These are phyloP conservation scores for Manduca sexta DNA, from an alignment of 1,140 invertebrate species.

Conservation along the genomic window DNA sequence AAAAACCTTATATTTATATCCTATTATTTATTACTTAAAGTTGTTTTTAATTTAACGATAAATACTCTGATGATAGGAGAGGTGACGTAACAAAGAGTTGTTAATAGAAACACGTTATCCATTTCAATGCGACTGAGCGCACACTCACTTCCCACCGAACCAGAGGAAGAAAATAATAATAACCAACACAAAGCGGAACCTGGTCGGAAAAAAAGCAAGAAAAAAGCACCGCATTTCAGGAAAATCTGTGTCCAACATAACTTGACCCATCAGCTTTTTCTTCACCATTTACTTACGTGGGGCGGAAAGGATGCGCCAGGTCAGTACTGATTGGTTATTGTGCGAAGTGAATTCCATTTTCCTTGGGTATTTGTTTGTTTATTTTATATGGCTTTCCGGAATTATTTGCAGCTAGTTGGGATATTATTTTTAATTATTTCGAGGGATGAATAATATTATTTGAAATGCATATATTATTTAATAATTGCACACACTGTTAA, in stretches of 20 bases:
- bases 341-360: conserved; percentile 20
- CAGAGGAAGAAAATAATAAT: not conserved
- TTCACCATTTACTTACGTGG: not conserved
- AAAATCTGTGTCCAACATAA: conserved; percentile 25
- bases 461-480: too few species aligned
- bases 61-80: not conserved
- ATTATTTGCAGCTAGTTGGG: too few species aligned
- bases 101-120: conserved; percentile 8
- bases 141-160: not conserved
- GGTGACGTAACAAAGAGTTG: not conserved
- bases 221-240: conserved; percentile 21
- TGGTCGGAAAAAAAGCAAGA: conserved; percentile 3
- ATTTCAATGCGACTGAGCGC: conserved; percentile 5
- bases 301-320: not conserved
- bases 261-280: conserved; percentile 8
- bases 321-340: not conserved
- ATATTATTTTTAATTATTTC: too few species aligned
- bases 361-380: conserved; percentile 15
- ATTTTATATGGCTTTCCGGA: too few species aligned
- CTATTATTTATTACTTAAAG: too few species aligned
- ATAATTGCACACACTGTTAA: too few species aligned
- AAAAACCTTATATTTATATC: too few species aligned
- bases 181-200: conserved; percentile 1
- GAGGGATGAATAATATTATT: too few species aligned
- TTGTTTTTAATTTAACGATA: too few species aligned